A percentile compares a stretch with the other conserved stretches of the same genome.
These are phyloP conservation scores for Solenopsis fugax DNA, from an alignment of 1,140 invertebrate genomes.

Conservation along the genomic window DNA sequence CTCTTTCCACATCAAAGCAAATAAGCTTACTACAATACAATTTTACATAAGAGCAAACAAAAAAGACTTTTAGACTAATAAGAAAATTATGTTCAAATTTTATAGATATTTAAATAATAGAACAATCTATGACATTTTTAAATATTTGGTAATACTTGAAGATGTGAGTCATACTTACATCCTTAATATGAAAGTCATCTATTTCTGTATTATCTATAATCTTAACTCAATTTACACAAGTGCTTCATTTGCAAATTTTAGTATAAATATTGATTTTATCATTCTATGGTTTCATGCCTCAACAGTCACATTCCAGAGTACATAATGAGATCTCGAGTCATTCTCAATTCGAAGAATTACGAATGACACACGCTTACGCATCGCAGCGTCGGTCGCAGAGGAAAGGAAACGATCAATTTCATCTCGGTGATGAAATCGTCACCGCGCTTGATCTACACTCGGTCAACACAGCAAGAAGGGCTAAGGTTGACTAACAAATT, in stretches of 20 bases:
- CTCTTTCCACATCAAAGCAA: too few species aligned
- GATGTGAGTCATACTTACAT: too few species aligned
- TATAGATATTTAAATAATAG: too few species aligned
- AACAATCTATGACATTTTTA: too few species aligned
- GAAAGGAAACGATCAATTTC: conserved; percentile 41
- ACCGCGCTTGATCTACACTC: not conserved
- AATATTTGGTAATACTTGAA: too few species aligned
- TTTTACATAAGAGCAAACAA: too few species aligned
- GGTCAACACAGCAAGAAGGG: not conserved
- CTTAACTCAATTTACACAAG: not conserved
- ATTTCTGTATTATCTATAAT: not conserved
- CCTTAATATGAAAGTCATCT: not conserved
- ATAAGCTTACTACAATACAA: too few species aligned
- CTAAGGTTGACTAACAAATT: not conserved
- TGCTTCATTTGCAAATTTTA: not conserved
- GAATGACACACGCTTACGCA: conserved; percentile 31
- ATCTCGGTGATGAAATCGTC: conserved; percentile 33
- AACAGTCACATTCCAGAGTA: not conserved
- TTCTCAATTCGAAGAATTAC: conserved; percentile 13
- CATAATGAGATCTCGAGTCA: conserved; percentile 36
- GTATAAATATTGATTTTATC: not conserved
- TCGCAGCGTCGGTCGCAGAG: not conserved
- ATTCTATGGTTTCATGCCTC: not conserved
- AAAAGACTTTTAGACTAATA: too few species aligned
- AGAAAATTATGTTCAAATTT: too few species aligned